phyloP scores from a whole-genome alignment of 2,888 invertebrate species.

The Odontomyia ornata region DNA sequence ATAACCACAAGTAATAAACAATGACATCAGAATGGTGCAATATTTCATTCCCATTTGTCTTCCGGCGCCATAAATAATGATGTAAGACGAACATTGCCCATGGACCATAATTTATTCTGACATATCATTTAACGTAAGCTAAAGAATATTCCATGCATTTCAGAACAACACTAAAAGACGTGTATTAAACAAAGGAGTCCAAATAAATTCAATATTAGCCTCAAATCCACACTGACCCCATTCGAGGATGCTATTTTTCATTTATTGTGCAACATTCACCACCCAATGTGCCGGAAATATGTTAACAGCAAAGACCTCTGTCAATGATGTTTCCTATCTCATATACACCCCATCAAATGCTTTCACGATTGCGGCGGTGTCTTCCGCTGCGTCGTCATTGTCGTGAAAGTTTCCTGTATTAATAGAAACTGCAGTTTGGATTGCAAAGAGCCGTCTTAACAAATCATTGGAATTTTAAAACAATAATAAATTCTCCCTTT shows the following conservation, averaged over 20 bases:
- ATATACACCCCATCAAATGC: neutral
- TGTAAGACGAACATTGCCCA: neutral
- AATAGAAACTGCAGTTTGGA: conserved; percentile 17
- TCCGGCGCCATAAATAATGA: neutral
- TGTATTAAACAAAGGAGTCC: too few species aligned
- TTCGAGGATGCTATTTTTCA: conserved; percentile 12
- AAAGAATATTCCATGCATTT: neutral
- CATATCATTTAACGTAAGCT: neutral
- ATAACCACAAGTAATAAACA: too few species aligned
- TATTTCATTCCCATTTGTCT: too few species aligned
- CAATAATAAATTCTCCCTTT: conserved; percentile 33
- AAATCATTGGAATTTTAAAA: conserved; percentile 29
- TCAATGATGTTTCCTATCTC: conserved; percentile 26
- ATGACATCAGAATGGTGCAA: too few species aligned
- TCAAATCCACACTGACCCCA: neutral
- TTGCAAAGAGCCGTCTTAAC: conserved; percentile 15
- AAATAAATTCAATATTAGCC: too few species aligned
- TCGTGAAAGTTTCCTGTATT: neutral
- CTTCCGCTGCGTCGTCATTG: neutral
- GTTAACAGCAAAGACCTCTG: neutral
- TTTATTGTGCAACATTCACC: conserved; percentile 3
- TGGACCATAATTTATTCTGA: neutral
- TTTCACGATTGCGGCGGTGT: neutral
- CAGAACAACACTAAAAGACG: neutral
- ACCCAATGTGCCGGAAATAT: conserved; percentile 16